Percentiles rank a stretch among this genome's conserved stretches.
phyloP scores from a whole-genome alignment of 2,113 vertebrate genomes.

The Thunnus thynnus region DNA sequence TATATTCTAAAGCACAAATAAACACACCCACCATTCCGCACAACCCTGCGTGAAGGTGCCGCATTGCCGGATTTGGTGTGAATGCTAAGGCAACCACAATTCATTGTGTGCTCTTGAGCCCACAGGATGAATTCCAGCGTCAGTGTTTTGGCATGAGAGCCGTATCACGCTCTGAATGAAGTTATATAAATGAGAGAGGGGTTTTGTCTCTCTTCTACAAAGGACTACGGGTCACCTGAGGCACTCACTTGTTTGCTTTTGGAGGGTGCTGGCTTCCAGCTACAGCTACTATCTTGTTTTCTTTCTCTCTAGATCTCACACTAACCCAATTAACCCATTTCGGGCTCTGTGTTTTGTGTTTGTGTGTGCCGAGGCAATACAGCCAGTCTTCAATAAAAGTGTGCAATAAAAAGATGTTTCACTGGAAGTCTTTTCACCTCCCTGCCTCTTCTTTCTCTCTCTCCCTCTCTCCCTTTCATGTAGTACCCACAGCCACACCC shows the following conservation, averaged over 20 bases:
- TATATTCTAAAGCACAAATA: no score
- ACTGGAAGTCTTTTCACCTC: conserved; percentile 8
- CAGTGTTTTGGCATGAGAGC: conserved; percentile 34
- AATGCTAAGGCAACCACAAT: neutral
- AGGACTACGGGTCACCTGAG: conserved; percentile 42
- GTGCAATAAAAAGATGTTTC: neutral
- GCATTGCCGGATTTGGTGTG: no score
- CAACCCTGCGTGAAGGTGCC: no score
- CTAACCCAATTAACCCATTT: conserved; percentile 62
- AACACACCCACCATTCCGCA: no score
- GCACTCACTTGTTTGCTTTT: conserved; percentile 38
- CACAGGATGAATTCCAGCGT: conserved; percentile 13
- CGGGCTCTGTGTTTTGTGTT: conserved; percentile 19
- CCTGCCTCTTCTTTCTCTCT: neutral
- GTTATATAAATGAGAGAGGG: conserved; percentile 44
- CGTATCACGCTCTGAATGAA: conserved; percentile 31
- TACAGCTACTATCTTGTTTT: conserved; percentile 35
- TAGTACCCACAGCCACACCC: conserved; percentile 94
- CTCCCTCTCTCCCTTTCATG: neutral
- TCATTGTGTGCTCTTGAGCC: conserved; percentile 3
- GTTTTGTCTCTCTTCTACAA: conserved; percentile 53
- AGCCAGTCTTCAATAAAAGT: neutral
- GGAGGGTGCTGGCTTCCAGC: conserved; percentile 40
- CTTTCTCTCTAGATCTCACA: conserved; percentile 11
- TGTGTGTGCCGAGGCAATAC: conserved; percentile 20